Evolutionary conservation across 2,888 invertebrate genomes (phyloP).

Genomic region (Cheiracanthium punctorium): DNA sequence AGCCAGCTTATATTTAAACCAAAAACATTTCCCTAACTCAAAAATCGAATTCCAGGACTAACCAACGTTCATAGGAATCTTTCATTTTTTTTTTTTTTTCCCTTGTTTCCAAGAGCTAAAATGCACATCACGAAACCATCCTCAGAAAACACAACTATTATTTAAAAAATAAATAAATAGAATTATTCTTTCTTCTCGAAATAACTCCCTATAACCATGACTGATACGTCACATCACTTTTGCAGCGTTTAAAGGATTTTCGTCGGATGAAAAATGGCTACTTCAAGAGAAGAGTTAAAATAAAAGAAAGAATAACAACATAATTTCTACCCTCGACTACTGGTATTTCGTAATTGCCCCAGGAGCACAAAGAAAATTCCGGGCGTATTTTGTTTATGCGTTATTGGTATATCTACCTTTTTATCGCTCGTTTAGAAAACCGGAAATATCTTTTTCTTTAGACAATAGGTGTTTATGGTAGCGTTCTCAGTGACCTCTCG

Average conservation of each 20-base stretch:
- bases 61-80: too few species aligned
- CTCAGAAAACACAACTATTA: too few species aligned
- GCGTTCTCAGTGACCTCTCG: not conserved
- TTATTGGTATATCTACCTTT: not conserved
- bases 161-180: too few species aligned
- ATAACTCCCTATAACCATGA: not conserved
- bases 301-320: too few species aligned
- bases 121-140: too few species aligned
- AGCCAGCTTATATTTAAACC: too few species aligned
- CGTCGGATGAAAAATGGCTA: not conserved
- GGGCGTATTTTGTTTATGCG: not conserved
- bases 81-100: too few species aligned
- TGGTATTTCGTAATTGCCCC: not conserved
- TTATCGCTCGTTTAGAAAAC: not conserved
- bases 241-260: conserved; percentile 9
- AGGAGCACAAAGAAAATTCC: conserved; percentile 8
- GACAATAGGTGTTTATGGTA: conserved; percentile 6
- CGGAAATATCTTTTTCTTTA: conserved; percentile 1
- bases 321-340: not conserved
- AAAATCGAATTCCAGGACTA: too few species aligned
- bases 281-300: not conserved
- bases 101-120: too few species aligned
- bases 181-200: not conserved
- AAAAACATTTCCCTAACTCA: too few species aligned
- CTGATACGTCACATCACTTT: conserved; percentile 9